Evolutionary conservation across 2,888 invertebrate genomes (phyloP), one percentile per base, ranked within the genome.

Genomic region (Tachina grossa): DNA sequence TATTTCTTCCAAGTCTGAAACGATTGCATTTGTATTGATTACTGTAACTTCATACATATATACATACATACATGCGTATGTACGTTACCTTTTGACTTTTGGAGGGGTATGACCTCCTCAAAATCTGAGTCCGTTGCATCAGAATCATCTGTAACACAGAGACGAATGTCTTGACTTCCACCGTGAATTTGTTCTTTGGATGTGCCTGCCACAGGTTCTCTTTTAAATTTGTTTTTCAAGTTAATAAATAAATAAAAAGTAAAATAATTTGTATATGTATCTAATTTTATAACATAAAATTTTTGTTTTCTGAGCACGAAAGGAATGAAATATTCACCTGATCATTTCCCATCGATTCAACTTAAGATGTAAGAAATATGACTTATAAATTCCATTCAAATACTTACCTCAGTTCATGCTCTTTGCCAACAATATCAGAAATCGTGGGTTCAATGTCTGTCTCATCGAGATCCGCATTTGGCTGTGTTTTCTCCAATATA

Each of bases 401-500:
- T 61, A 85, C 76, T 66, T 53, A 85, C 85, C 3, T 11, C 1
- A n/a, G 14, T 13, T 68, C 19, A 6, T 14, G 0, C 1, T 47
- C 22, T 39, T 57, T 63, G 19, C 59, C 49, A 45, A 14, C 39
- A 2, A 1, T 22, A 49, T 76, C 68, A 5, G 68, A 63, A 86
- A 86, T 14, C 41, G 84, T 63, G 11, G 11, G 51, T 47, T 87
- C 86, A 57, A 86, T 87, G 82, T 81, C 75, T 19, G 75, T 57
- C 2, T 68, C 57, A 43, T 87, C 71, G n/a, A 83, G 9, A 22
- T 83, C 78, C 31, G n/a, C 57, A 61, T 78, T 68, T 9, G 9
- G 63, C 83, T 91, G 90, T 5, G 91, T 90, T 41, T 88, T 68
- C 47, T 92, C 89, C 86, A 95, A 93, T 78, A 96, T 94, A 88